These are phyloP conservation scores for Galleria mellonella DNA, from an alignment of 1,140 invertebrate species.

Conservation along the genomic window DNA sequence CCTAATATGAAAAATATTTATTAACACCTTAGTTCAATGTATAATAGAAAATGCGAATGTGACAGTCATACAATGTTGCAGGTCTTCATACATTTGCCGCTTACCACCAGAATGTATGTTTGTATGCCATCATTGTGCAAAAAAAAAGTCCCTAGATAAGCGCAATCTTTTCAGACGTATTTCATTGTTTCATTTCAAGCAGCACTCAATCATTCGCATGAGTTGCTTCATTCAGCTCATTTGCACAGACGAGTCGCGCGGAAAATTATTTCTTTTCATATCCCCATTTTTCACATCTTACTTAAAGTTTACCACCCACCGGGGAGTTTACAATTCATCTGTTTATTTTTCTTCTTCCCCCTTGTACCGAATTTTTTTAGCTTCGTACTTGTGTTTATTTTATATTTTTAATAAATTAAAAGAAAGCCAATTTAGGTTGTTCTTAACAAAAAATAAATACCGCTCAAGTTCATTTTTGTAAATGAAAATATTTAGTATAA, in stretches of 20 bases:
- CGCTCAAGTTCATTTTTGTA: too few relatives aligned
- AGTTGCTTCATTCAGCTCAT: constrained; percentile 71
- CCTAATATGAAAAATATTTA: too few relatives aligned
- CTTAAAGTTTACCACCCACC: constrained; percentile 58
- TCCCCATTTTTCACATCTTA: constrained; percentile 70
- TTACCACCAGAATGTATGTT: too few relatives aligned
- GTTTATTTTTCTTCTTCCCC: constrained; percentile 49
- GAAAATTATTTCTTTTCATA: constrained; percentile 76
- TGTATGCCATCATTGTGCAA: too few relatives aligned
- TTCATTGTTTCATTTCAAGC: constrained; percentile 42
- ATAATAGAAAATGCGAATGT: too few relatives aligned
- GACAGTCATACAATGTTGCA: too few relatives aligned
- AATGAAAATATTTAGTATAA: too few relatives aligned
- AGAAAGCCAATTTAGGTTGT: background rate
- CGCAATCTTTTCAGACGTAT: background rate
- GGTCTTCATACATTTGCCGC: too few relatives aligned
- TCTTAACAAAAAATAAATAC: too few relatives aligned
- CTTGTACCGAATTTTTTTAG: constrained; percentile 22
- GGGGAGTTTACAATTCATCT: constrained; percentile 44
- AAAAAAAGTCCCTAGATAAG: too few relatives aligned
- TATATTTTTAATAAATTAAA: constrained; percentile 3
- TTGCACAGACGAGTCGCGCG: constrained; percentile 72
- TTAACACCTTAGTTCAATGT: too few relatives aligned
- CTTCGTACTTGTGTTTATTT: constrained; percentile 26
- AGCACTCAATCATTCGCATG: constrained; percentile 72